A percentile compares a stretch with the other conserved stretches of the same genome.
Conservation (phyloP, 2,888 invertebrate species). For the Philereme vetulata region DNA sequence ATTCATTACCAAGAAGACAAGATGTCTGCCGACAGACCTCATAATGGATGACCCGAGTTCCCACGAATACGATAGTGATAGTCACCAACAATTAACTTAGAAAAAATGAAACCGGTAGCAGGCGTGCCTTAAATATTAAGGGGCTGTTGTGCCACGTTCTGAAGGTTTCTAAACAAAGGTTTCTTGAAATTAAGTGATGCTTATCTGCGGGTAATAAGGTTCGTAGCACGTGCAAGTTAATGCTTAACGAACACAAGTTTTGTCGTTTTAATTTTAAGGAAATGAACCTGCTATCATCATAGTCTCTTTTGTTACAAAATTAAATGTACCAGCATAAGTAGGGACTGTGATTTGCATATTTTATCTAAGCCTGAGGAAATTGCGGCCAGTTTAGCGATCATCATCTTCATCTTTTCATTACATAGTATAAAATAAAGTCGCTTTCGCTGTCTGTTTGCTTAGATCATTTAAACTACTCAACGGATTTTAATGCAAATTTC, state of each 20-base stretch:
- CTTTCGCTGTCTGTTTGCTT: too few species aligned
- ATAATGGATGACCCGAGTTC: conserved; percentile 68
- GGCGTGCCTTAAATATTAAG: conserved; percentile 75
- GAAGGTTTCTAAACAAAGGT: conserved; percentile 73
- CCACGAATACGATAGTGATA: conserved; percentile 78
- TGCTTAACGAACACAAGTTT: conserved; percentile 22
- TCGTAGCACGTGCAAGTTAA: conserved; percentile 68
- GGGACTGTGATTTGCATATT: too few species aligned
- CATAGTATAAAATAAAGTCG: too few species aligned
- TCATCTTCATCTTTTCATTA: too few species aligned
- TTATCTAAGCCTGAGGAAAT: too few species aligned
- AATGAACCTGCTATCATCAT: not conserved
- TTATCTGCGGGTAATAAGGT: conserved; percentile 73
- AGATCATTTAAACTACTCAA: too few species aligned
- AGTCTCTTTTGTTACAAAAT: too few species aligned
- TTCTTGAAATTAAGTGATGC: conserved; percentile 77
- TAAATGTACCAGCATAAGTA: too few species aligned
- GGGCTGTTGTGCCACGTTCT: conserved; percentile 59
- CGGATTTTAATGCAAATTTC: too few species aligned
- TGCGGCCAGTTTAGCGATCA: too few species aligned
- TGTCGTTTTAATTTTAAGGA: conserved; percentile 20
- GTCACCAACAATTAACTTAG: conserved; percentile 76
- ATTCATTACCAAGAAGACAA: conserved; percentile 75
- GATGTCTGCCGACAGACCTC: conserved; percentile 66
- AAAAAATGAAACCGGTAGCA: conserved; percentile 75